Conservation (phyloP, 2,888 invertebrate species). For the Ceraclea dissimilis region DNA sequence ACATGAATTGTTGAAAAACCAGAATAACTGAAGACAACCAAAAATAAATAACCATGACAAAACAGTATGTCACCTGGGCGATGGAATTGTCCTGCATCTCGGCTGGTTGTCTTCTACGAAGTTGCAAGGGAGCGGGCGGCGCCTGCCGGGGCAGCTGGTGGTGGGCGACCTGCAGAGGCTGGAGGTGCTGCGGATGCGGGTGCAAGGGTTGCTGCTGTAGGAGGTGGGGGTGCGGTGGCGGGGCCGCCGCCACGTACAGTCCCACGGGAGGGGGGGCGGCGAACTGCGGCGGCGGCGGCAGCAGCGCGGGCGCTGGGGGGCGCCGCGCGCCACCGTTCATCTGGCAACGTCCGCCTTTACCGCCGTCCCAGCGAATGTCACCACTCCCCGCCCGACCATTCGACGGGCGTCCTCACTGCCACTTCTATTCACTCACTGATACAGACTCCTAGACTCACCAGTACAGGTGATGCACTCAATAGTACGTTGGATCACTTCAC, state of each 20-base stretch:
- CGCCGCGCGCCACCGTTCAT: constrained; percentile 43
- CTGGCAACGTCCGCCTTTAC: constrained; percentile 39
- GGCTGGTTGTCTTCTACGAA: constrained; percentile 42
- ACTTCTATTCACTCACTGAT: background rate
- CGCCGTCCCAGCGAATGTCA: constrained; percentile 25
- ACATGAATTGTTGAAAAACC: too few species aligned
- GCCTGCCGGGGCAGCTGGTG: constrained; percentile 31
- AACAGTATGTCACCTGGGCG: constrained; percentile 38
- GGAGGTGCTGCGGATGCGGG: constrained; percentile 42
- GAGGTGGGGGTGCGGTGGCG: constrained; percentile 28
- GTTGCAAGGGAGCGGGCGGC: constrained; percentile 32
- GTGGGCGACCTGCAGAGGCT: constrained; percentile 40
- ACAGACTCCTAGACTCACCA: background rate
- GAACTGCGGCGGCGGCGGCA: constrained; percentile 32
- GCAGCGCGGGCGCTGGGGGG: constrained; percentile 36
- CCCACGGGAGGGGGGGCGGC: constrained; percentile 27
- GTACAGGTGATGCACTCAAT: too few species aligned
- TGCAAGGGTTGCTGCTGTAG: constrained; percentile 38
- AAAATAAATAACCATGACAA: background rate
- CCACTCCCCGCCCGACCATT: constrained; percentile 13
- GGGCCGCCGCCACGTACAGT: constrained; percentile 27
- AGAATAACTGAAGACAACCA: background rate
- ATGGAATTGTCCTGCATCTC: constrained; percentile 48
- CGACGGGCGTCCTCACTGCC: constrained; percentile 8
- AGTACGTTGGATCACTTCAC: too few species aligned